Conservation (phyloP, 2,113 vertebrate genomes). For the zebrafish (Danio rerio) region GRCz12tu NC_133182.1:30516501-30517000, state of each 20-base stretch:
- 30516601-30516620: no score
- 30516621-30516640: neutral
- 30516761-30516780: neutral
- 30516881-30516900: slow-evolving; percentile 89
- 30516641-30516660: slow-evolving; percentile 65
- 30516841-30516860: slow-evolving; percentile 78
- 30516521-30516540: slow-evolving; percentile 82
- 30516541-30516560: slow-evolving; percentile 83
- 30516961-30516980: neutral
- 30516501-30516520: slow-evolving; percentile 93
- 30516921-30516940: neutral
- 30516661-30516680: slow-evolving; percentile 77
- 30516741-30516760: neutral
- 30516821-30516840: slow-evolving; percentile 83
- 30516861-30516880: slow-evolving; percentile 84
- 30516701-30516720: slow-evolving; percentile 66
- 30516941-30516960: neutral
- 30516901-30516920: slow-evolving; percentile 65
- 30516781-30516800: slow-evolving; percentile 38
- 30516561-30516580: slow-evolving; percentile 69
- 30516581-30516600: neutral
- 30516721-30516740: slow-evolving; percentile 2
- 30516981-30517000: no score
- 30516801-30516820: slow-evolving; percentile 90
- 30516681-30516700: slow-evolving; percentile 73